Evolutionary conservation across 2,113 vertebrate genomes (phyloP).

Genomic region (Accipiter virgatus): DNA sequence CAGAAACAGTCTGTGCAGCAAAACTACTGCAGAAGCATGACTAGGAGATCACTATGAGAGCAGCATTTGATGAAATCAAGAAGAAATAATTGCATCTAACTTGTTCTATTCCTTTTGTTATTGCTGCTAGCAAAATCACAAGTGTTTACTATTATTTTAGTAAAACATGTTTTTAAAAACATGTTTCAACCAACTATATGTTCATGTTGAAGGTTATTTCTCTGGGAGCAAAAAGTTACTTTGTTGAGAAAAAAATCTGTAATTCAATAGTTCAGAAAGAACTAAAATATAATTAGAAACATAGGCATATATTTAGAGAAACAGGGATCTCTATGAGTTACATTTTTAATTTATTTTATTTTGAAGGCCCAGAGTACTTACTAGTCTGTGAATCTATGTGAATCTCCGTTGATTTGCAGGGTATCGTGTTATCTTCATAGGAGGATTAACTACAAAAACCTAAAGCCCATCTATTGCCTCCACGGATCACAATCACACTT

Average conservation of each 20-base stretch:
- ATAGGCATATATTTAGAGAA: not conserved
- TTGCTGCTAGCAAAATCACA: slow-evolving; percentile 21
- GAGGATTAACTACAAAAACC: not conserved
- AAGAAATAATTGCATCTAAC: not conserved
- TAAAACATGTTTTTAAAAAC: slow-evolving; percentile 35
- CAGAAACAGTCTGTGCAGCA: slow-evolving; percentile 1
- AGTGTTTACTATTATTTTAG: slow-evolving; percentile 3
- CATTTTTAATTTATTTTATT: slow-evolving; percentile 10
- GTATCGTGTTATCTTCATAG: not conserved
- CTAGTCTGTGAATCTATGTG: not conserved
- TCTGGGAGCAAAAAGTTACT: not conserved
- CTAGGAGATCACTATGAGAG: not conserved
- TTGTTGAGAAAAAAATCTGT: not conserved
- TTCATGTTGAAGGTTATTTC: not conserved
- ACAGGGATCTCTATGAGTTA: not conserved
- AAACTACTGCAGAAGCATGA: slow-evolving; percentile 16
- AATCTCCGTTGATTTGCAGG: not conserved
- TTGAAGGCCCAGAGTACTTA: not conserved
- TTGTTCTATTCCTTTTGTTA: slow-evolving; percentile 13
- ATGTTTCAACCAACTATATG: not conserved
- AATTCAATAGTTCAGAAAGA: not conserved
- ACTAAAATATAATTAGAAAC: not conserved
- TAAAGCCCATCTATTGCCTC: not conserved
- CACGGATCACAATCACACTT: not conserved
- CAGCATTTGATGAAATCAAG: slow-evolving; percentile 17